These are phyloP conservation scores for Girardinus metallicus DNA, from an alignment of 2,797 vertebrate species.

Conservation along the genomic window DNA sequence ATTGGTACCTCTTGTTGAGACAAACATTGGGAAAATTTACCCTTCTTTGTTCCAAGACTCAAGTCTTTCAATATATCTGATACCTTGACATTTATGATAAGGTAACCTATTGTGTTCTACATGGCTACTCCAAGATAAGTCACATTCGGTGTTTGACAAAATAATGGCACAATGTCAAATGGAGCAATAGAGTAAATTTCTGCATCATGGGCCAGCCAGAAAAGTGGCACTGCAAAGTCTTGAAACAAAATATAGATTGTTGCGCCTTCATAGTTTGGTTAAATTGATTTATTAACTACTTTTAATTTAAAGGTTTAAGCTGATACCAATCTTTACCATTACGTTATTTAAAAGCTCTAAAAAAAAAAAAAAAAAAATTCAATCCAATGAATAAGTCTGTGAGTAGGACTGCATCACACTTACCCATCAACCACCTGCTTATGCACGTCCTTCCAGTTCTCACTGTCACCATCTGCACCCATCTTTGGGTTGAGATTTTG, in stretches of 20 bases:
- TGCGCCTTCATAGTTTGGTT: not conserved
- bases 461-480: constrained; percentile 87
- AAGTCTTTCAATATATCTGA: not conserved
- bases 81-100: constrained; percentile 27
- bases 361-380: not conserved
- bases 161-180: not conserved
- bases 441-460: constrained; percentile 93
- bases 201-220: not conserved
- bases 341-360: not conserved
- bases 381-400: not conserved
- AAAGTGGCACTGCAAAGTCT: not conserved
- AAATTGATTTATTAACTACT: not conserved
- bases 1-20: not conserved
- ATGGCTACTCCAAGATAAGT: constrained; percentile 23
- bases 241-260: not conserved
- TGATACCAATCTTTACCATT: not conserved
- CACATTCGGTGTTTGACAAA: not conserved
- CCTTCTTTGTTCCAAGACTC: not conserved
- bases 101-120: constrained; percentile 13
- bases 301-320: not conserved
- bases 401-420: constrained; percentile 40
- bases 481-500: constrained; percentile 89
- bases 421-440: constrained; percentile 95
- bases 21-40: not conserved
- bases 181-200: not conserved